Conservation (phyloP, 2,113 vertebrate species). For the Prionailurus bengalensis region DNA sequence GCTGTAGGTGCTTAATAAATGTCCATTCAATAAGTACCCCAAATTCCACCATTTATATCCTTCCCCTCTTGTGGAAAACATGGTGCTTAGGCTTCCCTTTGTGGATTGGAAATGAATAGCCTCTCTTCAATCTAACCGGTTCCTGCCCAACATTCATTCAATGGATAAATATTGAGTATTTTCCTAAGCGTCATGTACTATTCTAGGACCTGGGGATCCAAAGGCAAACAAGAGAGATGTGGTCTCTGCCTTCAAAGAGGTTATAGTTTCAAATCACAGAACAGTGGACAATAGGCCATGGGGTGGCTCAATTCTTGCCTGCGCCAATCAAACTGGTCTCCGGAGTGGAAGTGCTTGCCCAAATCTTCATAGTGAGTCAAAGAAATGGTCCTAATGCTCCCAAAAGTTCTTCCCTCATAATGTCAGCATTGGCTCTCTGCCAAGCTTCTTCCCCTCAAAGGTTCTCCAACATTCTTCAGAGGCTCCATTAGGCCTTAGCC, state of each 20-base stretch:
- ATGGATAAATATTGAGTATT: neutral
- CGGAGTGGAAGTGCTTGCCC: neutral
- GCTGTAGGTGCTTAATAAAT: neutral
- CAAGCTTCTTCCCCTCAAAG: neutral
- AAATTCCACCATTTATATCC: neutral
- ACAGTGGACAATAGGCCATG: neutral
- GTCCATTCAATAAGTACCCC: neutral
- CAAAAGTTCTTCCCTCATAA: neutral
- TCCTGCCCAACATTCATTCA: neutral
- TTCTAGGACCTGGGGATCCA: neutral
- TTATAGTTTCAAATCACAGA: slow-evolving; percentile 37
- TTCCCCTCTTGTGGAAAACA: neutral
- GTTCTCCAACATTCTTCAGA: slow-evolving; percentile 31
- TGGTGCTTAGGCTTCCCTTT: neutral
- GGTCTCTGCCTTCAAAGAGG: neutral
- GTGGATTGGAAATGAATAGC: neutral
- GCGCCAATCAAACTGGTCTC: neutral
- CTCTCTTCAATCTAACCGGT: neutral
- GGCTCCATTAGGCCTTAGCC: neutral
- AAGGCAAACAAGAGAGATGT: neutral
- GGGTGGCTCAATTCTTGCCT: neutral
- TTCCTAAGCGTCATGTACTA: neutral
- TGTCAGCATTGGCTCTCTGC: neutral
- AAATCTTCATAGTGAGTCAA: neutral
- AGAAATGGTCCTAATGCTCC: neutral